These are phyloP conservation scores for Dysmachus trigonus DNA, from an alignment of 2,888 invertebrate species.

Conservation along the genomic window DNA sequence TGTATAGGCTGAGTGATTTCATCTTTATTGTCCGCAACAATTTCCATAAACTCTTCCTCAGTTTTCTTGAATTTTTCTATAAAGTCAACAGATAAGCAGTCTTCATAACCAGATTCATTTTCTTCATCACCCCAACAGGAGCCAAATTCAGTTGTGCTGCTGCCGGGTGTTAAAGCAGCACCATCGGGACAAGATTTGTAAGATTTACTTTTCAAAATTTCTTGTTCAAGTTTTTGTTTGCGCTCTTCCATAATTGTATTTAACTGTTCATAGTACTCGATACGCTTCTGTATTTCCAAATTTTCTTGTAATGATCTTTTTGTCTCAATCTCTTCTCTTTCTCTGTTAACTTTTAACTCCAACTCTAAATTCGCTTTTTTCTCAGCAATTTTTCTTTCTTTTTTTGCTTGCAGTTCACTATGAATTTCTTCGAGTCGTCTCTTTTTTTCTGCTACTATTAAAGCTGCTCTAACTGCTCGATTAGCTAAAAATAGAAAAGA, in stretches of 20 bases:
- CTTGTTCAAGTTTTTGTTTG: neutral
- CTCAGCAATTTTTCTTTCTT: slow-evolving; percentile 57
- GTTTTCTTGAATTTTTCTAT: neutral
- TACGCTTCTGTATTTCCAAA: slow-evolving; percentile 56
- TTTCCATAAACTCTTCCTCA: slow-evolving; percentile 35
- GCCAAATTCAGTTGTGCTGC: slow-evolving; percentile 55
- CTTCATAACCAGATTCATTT: slow-evolving; percentile 53
- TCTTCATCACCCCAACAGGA: slow-evolving; percentile 55
- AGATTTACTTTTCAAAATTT: neutral
- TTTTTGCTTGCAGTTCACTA: slow-evolving; percentile 55
- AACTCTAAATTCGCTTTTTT: slow-evolving; percentile 55
- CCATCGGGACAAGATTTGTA: neutral
- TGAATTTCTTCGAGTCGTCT: slow-evolving; percentile 56
- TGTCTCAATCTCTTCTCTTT: slow-evolving; percentile 56
- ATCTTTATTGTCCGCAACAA: neutral
- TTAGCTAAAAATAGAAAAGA: slow-evolving; percentile 30
- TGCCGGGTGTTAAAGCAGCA: slow-evolving; percentile 49
- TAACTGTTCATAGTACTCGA: slow-evolving; percentile 57
- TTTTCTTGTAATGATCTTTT: slow-evolving; percentile 55
- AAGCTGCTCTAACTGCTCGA: slow-evolving; percentile 53
- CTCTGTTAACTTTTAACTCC: slow-evolving; percentile 55
- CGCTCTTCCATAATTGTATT: slow-evolving; percentile 52
- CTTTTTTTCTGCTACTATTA: slow-evolving; percentile 55
- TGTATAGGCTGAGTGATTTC: neutral
- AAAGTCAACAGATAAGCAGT: slow-evolving; percentile 53